A percentile compares a stretch with the other conserved stretches of the same genome.
Conservation (phyloP, 2,113 vertebrate genomes). For the Oreochromis tanganicae region DNA sequence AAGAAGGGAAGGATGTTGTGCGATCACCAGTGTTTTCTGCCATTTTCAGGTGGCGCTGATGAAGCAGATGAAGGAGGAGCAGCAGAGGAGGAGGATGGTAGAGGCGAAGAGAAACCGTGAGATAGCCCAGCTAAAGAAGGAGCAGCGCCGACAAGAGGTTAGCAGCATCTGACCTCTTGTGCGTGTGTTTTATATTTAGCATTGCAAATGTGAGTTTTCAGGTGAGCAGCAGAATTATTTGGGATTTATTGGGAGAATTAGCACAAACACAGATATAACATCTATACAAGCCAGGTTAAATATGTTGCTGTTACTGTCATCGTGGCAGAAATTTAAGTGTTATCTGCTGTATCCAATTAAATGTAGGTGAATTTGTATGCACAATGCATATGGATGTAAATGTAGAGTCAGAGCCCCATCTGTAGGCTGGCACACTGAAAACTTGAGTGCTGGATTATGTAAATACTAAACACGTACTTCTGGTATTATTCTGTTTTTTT, state of each 20-base stretch:
- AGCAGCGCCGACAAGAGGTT: slow-evolving; percentile 89
- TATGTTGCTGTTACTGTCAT: not conserved
- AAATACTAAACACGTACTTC: not conserved
- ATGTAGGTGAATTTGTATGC: not conserved
- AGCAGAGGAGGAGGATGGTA: slow-evolving; percentile 85
- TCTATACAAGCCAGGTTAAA: not conserved
- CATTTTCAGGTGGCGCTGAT: slow-evolving; percentile 84
- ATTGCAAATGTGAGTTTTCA: not conserved
- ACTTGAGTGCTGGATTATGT: not conserved
- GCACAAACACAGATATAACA: not conserved
- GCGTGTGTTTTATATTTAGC: not conserved
- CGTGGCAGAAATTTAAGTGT: not conserved
- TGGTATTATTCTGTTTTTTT: not conserved
- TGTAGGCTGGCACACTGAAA: not conserved
- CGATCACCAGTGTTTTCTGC: not conserved
- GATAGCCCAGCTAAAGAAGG: slow-evolving; percentile 94
- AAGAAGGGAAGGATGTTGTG: not conserved
- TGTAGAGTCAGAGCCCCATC: not conserved
- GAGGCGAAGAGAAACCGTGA: slow-evolving; percentile 93
- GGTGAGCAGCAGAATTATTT: not conserved
- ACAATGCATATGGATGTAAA: not conserved
- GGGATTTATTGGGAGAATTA: not conserved
- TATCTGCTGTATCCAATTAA: not conserved
- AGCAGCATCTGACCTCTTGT: not conserved
- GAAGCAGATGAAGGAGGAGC: slow-evolving; percentile 98